A percentile compares a stretch with the other conserved stretches of the same genome.
Conservation (phyloP, 2,797 vertebrate species). For the Poecile montanus region DNA sequence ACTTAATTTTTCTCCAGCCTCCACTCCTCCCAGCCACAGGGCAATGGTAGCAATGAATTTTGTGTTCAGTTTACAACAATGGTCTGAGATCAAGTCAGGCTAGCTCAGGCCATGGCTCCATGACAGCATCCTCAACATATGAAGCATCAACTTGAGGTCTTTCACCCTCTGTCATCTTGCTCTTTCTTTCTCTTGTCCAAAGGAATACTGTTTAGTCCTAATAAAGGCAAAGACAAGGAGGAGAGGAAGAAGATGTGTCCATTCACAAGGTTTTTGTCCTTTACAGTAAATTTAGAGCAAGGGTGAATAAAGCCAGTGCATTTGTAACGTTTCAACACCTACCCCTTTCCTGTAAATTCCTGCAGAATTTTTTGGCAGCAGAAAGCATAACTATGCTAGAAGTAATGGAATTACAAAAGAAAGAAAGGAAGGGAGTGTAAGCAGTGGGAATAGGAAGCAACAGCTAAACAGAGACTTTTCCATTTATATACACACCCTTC, state of each 20-base stretch:
- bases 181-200: background rate
- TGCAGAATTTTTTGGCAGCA: background rate
- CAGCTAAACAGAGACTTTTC: background rate
- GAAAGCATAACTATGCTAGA: background rate
- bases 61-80: background rate
- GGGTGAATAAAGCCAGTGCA: background rate
- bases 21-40: background rate
- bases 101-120: background rate
- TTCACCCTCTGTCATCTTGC: background rate
- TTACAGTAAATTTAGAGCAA: background rate
- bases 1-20: background rate
- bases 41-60: background rate
- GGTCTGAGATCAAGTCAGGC: background rate
- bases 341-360: background rate
- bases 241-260: background rate
- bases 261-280: background rate
- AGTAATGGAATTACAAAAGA: background rate
- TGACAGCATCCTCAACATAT: rapidly evolving
- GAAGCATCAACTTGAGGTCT: background rate
- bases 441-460: background rate
- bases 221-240: background rate
- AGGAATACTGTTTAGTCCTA: background rate
- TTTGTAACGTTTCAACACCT: background rate
- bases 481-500: background rate
- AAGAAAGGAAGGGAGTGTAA: slow-evolving; percentile 10